These are phyloP conservation scores for Aplysia californica DNA, from an alignment of 1,140 invertebrate genomes.

Conservation along the genomic window DNA sequence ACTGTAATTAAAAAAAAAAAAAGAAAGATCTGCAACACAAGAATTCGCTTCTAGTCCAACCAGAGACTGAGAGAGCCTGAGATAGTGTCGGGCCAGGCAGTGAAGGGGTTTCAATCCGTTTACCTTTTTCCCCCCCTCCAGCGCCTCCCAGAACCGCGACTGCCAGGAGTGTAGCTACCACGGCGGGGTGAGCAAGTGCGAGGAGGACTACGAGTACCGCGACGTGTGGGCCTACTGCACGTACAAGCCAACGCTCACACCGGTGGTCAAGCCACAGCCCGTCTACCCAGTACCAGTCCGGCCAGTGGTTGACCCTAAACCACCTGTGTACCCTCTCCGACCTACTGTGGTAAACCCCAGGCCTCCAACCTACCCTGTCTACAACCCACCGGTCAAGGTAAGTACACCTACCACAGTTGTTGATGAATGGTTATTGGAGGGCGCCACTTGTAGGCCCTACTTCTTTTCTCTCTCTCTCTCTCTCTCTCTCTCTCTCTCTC, in stretches of 20 bases:
- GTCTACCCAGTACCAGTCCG: background rate
- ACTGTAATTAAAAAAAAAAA: too few species aligned
- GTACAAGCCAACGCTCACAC: background rate
- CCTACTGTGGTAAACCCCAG: background rate
- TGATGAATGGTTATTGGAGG: background rate
- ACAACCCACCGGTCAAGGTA: background rate
- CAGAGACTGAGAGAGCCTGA: too few species aligned
- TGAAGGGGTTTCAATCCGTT: too few species aligned
- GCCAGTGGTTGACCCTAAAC: background rate
- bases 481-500: background rate
- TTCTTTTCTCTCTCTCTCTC: background rate
- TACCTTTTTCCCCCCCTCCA: background rate
- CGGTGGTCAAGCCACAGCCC: background rate
- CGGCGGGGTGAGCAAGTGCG: background rate
- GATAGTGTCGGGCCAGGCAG: too few species aligned
- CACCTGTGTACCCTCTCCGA: background rate
- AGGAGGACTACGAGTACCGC: background rate
- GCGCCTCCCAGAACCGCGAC: background rate
- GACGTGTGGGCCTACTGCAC: slow-evolving; percentile 3
- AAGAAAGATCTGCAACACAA: too few species aligned
- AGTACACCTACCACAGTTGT: background rate
- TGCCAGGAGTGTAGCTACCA: background rate
- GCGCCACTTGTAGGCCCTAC: background rate
- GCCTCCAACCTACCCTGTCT: background rate
- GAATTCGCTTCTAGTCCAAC: too few species aligned